phyloP scores from a whole-genome alignment of 2,797 vertebrate genomes.

The Eulemur rubriventer region DNA sequence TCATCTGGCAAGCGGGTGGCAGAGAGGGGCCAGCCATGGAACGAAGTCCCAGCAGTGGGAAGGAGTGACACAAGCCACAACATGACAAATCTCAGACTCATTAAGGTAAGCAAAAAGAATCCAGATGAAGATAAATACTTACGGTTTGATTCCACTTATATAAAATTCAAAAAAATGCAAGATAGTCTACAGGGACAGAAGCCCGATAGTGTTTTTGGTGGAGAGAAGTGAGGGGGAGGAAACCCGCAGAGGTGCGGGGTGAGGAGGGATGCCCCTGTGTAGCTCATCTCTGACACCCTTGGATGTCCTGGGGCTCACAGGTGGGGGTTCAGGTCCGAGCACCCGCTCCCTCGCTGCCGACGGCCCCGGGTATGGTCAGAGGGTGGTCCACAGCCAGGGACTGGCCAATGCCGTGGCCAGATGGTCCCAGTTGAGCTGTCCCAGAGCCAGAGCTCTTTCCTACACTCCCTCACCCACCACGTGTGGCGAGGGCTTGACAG shows the following conservation, averaged over 20 bases:
- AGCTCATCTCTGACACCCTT: neutral
- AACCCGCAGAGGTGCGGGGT: neutral
- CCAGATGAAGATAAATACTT: too few relatives aligned
- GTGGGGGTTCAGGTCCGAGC: too few relatives aligned
- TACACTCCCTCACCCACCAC: accelerated
- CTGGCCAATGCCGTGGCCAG: accelerated
- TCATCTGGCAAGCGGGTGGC: accelerated
- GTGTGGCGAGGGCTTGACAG: accelerated
- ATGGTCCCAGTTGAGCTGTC: neutral
- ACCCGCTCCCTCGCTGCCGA: neutral
- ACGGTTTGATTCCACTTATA: accelerated
- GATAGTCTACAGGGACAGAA: neutral
- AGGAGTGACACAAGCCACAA: accelerated
- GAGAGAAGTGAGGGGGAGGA: neutral
- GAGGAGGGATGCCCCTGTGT: neutral
- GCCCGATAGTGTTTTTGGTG: neutral
- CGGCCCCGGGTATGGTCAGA: too few relatives aligned
- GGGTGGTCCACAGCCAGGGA: too few relatives aligned
- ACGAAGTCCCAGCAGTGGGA: neutral
- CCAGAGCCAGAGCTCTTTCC: accelerated
- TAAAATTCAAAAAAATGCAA: accelerated
- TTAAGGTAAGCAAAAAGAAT: too few relatives aligned
- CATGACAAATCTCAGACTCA: accelerated
- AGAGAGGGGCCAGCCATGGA: neutral
- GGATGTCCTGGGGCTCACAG: neutral